A percentile compares a stretch with the other conserved stretches of the same genome.
phyloP scores from a whole-genome alignment of 2,888 invertebrate species.

The Ormyrus nitidulus region DNA sequence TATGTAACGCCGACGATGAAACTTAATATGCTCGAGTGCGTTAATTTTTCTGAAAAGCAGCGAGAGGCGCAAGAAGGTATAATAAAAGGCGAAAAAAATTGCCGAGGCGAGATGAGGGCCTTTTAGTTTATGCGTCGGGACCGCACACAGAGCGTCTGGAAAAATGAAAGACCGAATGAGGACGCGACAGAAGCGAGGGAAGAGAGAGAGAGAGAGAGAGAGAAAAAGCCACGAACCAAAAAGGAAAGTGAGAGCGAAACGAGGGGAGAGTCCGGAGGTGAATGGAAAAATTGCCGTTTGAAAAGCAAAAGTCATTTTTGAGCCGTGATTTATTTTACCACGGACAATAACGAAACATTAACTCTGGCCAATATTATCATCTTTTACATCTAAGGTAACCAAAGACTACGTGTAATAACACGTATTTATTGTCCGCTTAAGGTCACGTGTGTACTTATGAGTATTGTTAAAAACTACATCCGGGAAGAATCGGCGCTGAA shows the following conservation, averaged over 20 bases:
- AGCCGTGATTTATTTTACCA: neutral
- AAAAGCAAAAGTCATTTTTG: neutral
- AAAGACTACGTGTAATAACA: too few relatives aligned
- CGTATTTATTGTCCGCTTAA: too few relatives aligned
- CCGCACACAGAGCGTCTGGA: neutral
- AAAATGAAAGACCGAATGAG: conserved; percentile 9
- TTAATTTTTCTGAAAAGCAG: neutral
- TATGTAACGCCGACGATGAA: too few relatives aligned
- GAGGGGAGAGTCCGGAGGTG: neutral
- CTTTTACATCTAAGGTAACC: too few relatives aligned
- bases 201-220: neutral
- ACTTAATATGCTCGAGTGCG: neutral
- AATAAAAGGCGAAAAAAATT: neutral
- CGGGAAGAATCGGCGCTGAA: too few relatives aligned
- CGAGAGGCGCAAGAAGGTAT: neutral
- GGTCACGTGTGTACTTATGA: too few relatives aligned
- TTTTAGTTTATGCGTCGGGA: neutral
- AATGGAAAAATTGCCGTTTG: neutral
- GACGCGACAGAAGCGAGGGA: neutral
- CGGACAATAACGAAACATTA: neutral
- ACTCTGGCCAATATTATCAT: too few relatives aligned
- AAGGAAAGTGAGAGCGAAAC: neutral
- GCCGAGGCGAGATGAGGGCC: neutral
- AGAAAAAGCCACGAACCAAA: neutral
- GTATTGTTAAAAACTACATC: too few relatives aligned